A percentile compares a stretch with the other conserved stretches of the same genome.
These are phyloP conservation scores for Phoeniculus purpureus DNA, from an alignment of 2,797 vertebrate species.

Conservation along the genomic window DNA sequence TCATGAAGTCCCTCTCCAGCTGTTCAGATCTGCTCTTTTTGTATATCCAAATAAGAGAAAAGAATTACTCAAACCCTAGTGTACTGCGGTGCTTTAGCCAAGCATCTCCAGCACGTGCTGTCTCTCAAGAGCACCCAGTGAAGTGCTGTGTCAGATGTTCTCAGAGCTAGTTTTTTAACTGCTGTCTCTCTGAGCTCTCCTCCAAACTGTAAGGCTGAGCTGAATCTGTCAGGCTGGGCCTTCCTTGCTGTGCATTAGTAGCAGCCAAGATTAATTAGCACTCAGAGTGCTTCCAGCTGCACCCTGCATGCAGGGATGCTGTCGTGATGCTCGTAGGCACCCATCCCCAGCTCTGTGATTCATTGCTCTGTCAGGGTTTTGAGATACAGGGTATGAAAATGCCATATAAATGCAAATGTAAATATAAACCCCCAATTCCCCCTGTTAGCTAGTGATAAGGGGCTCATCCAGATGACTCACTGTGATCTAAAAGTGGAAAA, in stretches of 20 bases:
- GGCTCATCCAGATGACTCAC: slow-evolving; percentile 79
- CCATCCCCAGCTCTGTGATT: slow-evolving; percentile 74
- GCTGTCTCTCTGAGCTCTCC: neutral
- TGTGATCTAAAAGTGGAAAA: slow-evolving; percentile 76
- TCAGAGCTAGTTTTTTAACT: neutral
- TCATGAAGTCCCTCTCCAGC: no score
- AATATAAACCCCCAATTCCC: slow-evolving; percentile 76
- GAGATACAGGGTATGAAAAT: slow-evolving; percentile 79
- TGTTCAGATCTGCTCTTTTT: neutral
- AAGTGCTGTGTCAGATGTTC: neutral
- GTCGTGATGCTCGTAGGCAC: slow-evolving; percentile 51
- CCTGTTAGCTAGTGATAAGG: slow-evolving; percentile 82
- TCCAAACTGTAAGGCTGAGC: neutral
- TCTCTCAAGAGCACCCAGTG: neutral
- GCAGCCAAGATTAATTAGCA: slow-evolving; percentile 77
- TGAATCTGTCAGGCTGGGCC: slow-evolving; percentile 27
- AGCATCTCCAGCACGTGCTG: rapidly evolving
- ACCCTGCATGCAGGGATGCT: neutral
- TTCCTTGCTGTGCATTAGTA: slow-evolving; percentile 59
- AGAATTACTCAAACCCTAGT: neutral
- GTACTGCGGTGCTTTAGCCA: neutral
- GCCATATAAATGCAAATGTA: slow-evolving; percentile 85
- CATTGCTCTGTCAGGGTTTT: slow-evolving; percentile 79
- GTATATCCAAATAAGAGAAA: neutral
- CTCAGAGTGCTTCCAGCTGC: slow-evolving; percentile 29